Percentiles rank a stretch among this genome's conserved stretches.
Conservation (phyloP, 2,888 invertebrate species). For the Euzophera pinguis region DNA sequence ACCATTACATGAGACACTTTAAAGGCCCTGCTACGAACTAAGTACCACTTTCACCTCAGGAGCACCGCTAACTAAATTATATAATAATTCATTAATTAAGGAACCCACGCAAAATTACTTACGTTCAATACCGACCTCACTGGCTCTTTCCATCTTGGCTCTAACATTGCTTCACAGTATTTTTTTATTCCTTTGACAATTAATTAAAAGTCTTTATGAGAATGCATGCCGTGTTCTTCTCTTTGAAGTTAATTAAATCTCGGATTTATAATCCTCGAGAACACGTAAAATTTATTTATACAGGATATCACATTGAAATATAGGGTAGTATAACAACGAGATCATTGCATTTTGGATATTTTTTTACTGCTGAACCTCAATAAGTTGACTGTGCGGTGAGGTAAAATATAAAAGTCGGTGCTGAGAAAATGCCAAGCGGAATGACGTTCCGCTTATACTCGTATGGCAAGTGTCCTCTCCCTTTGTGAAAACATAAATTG, state of each 20-base stretch:
- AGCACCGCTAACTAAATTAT: conserved; percentile 25
- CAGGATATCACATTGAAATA: neutral
- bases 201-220: conserved; percentile 8
- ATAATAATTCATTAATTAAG: conserved; percentile 30
- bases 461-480: conserved; percentile 27
- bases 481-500: conserved; percentile 38
- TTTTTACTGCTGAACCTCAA: conserved; percentile 9
- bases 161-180: conserved; percentile 4
- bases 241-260: conserved; percentile 19
- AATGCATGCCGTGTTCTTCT: conserved; percentile 14
- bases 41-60: conserved; percentile 21
- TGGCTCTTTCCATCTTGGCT: neutral
- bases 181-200: conserved; percentile 10
- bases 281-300: conserved; percentile 12
- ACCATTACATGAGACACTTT: conserved; percentile 27
- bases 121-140: conserved; percentile 9
- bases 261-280: conserved; percentile 5
- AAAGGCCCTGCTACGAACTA: conserved; percentile 24
- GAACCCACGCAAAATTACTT: conserved; percentile 15
- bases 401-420: conserved; percentile 19
- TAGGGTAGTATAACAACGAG: neutral
- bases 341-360: neutral
- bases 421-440: conserved; percentile 19
- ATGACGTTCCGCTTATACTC: conserved; percentile 26
- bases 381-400: conserved; percentile 12